Conservation (phyloP, 2,113 vertebrate genomes). For the Theropithecus gelada region DNA sequence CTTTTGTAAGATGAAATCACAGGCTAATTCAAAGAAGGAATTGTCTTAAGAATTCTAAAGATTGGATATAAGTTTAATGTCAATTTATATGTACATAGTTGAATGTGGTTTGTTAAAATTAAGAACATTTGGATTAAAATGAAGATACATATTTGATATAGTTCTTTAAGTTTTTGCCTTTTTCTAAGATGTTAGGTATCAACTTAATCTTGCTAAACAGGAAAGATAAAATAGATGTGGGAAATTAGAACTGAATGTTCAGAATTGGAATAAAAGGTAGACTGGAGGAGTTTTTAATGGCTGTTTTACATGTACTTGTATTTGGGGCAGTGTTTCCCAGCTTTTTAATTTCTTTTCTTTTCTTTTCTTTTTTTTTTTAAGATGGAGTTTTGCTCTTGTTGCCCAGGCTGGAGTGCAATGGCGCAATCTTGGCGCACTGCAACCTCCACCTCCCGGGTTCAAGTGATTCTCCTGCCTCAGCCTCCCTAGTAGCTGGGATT, state of each 20-base stretch:
- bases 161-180: constrained; percentile 17
- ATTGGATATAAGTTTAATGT: not conserved
- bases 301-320: not conserved
- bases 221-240: not conserved
- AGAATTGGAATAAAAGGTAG: not conserved
- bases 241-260: not conserved
- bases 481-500: too few species aligned
- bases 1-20: constrained; percentile 47
- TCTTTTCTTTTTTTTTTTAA: too few species aligned
- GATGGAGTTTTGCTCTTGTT: too few species aligned
- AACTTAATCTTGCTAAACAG: not conserved
- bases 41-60: constrained; percentile 49
- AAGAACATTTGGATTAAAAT: not conserved
- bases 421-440: too few species aligned
- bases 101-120: not conserved
- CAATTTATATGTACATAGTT: not conserved
- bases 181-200: constrained; percentile 40
- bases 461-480: too few species aligned
- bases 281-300: not conserved
- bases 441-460: too few species aligned
- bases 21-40: constrained; percentile 54
- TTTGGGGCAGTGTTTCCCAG: not conserved
- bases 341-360: constrained; percentile 13
- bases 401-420: too few species aligned
- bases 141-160: not conserved